A percentile compares a stretch with the other conserved stretches of the same genome.
Conservation (phyloP, 2,113 vertebrate genomes). For the Etheostoma cragini region DNA sequence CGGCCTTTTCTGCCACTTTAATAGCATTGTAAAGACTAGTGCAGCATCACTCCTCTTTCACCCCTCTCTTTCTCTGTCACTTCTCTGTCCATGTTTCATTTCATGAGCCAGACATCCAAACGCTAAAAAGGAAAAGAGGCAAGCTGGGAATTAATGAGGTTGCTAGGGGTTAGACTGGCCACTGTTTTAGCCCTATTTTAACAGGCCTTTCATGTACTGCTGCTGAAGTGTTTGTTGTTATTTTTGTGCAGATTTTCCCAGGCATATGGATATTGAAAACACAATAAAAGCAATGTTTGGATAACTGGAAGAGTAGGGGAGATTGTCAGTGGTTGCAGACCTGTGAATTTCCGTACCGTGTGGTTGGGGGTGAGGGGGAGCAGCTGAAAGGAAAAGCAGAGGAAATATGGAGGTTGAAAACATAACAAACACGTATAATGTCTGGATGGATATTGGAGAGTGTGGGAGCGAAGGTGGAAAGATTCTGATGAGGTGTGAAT, state of each 20-base stretch:
- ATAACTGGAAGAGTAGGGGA: constrained; percentile 58
- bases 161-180: constrained; percentile 57
- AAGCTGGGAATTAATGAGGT: constrained; percentile 62
- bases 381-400: constrained; percentile 75
- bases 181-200: constrained; percentile 44
- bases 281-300: constrained; percentile 67
- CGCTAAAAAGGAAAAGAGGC: constrained; percentile 47
- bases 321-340: constrained; percentile 64
- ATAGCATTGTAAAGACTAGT: constrained; percentile 66
- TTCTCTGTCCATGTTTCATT: constrained; percentile 61
- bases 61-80: constrained; percentile 48
- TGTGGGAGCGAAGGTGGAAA: constrained; percentile 43
- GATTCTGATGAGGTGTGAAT: constrained; percentile 46
- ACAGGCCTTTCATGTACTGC: constrained; percentile 29
- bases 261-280: constrained; percentile 55
- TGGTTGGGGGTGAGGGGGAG: constrained; percentile 42
- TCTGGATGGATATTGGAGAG: constrained; percentile 63
- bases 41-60: constrained; percentile 57
- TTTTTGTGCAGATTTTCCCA: constrained; percentile 60
- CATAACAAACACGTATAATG: constrained; percentile 80
- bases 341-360: constrained; percentile 70
- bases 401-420: constrained; percentile 80
- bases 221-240: constrained; percentile 39
- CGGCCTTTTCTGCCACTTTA: constrained; percentile 73
- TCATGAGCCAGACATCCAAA: constrained; percentile 51